A percentile compares a stretch with the other conserved stretches of the same genome.
phyloP scores from a whole-genome alignment of 1,140 invertebrate genomes.

The Trachymyrmex septentrionalis region DNA sequence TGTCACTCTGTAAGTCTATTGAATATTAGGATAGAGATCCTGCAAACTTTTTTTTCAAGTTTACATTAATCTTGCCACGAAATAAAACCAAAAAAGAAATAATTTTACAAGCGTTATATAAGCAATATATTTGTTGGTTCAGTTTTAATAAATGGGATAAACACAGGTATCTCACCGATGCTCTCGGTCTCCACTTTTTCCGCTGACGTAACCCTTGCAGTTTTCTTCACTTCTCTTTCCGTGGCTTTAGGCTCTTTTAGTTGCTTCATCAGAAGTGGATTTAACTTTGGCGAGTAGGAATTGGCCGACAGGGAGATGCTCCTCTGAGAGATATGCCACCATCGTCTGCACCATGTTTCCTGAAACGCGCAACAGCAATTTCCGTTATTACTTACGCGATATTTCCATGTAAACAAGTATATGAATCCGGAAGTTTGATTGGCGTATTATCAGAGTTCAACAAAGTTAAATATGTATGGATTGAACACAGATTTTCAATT shows the following conservation, averaged over 20 bases:
- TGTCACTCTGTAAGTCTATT: too few species aligned
- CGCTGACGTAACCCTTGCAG: conserved; percentile 43
- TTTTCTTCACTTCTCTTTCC: conserved; percentile 68
- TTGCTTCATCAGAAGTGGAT: conserved; percentile 78
- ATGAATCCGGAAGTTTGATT: not conserved
- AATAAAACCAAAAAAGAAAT: not conserved
- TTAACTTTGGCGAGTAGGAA: conserved; percentile 79
- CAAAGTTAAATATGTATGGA: not conserved
- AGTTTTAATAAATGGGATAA: not conserved
- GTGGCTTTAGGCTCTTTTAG: conserved; percentile 58
- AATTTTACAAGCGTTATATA: not conserved
- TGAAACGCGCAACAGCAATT: conserved; percentile 66
- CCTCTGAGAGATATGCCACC: conserved; percentile 83
- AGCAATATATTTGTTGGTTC: not conserved
- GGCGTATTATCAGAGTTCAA: conserved; percentile 5
- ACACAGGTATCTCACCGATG: conserved; percentile 10
- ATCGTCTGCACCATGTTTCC: conserved; percentile 85
- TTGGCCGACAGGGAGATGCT: conserved; percentile 78
- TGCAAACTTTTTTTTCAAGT: not conserved
- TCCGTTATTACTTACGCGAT: conserved; percentile 18
- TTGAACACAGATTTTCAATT: conserved; percentile 19
- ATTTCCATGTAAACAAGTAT: not conserved
- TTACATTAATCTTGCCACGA: not conserved
- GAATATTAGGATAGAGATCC: not conserved
- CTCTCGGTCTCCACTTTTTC: conserved; percentile 13